Conservation (phyloP, 2,888 invertebrate species). For the Deilephila elpenor region DNA sequence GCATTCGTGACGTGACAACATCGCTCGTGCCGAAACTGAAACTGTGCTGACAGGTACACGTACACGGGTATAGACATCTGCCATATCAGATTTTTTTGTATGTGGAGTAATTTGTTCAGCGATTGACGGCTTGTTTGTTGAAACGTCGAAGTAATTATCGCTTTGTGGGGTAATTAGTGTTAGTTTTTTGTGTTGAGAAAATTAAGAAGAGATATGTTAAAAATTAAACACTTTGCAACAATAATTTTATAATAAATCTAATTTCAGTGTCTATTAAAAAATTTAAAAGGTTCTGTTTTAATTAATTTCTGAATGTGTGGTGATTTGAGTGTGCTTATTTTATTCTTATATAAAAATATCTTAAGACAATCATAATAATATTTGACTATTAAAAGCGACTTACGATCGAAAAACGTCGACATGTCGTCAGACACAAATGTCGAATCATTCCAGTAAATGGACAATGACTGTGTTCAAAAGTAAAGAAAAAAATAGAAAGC, state of each 20-base stretch:
- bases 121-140: conserved; percentile 8
- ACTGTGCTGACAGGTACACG: conserved; percentile 61
- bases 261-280: not conserved
- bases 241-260: too few relatives aligned
- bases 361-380: too few relatives aligned
- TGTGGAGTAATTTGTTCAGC: not conserved
- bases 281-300: too few relatives aligned
- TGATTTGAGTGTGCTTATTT: too few relatives aligned
- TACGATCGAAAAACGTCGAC: conserved; percentile 1
- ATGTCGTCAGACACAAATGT: conserved; percentile 10
- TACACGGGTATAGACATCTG: conserved; percentile 43
- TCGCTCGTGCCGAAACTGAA: conserved; percentile 66
- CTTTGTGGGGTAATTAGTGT: not conserved
- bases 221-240: not conserved
- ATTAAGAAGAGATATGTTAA: not conserved
- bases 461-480: conserved; percentile 31
- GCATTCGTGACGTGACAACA: conserved; percentile 47
- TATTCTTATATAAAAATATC: too few relatives aligned
- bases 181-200: too few relatives aligned
- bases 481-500: conserved; percentile 64
- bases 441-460: conserved; percentile 27
- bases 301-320: too few relatives aligned
- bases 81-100: conserved; percentile 32
- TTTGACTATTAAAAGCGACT: not conserved
- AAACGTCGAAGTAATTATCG: conserved; percentile 4